Percentiles rank a stretch among this genome's conserved stretches.
phyloP scores from a whole-genome alignment of 2,113 vertebrate genomes.

The Istiophorus platypterus region DNA sequence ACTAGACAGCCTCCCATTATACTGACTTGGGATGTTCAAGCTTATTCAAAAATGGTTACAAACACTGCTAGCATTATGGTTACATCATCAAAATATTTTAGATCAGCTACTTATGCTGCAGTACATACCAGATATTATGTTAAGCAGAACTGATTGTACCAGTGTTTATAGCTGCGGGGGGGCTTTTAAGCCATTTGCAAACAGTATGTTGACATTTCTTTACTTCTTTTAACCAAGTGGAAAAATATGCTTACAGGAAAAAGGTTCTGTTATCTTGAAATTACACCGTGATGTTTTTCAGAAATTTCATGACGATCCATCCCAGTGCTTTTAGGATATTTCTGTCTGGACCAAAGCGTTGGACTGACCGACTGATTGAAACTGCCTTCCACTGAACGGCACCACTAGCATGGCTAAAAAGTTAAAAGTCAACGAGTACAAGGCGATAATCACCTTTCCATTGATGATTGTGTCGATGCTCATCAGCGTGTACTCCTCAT shows the following conservation, averaged over 20 bases:
- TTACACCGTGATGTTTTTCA: neutral
- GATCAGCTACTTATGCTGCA: too few relatives aligned
- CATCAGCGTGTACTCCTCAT: slow-evolving; percentile 93
- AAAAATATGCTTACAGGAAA: neutral
- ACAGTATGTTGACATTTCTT: neutral
- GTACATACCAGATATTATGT: too few relatives aligned
- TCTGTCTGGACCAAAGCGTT: neutral
- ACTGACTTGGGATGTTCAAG: neutral
- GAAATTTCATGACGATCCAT: neutral
- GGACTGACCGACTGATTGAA: neutral
- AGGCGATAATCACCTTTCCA: slow-evolving; percentile 88
- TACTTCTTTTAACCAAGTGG: neutral
- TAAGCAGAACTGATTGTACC: too few relatives aligned
- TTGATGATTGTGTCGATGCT: slow-evolving; percentile 99
- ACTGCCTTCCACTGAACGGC: neutral
- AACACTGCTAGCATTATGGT: too few relatives aligned
- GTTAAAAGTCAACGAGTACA: neutral
- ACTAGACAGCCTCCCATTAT: neutral
- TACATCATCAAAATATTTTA: too few relatives aligned
- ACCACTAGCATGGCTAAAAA: neutral
- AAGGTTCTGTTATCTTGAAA: neutral
- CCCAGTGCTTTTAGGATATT: neutral
- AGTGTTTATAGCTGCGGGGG: too few relatives aligned
- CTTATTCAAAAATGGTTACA: too few relatives aligned
- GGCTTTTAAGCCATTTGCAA: neutral